These are phyloP conservation scores for Drosophila equinoxialis DNA, from an alignment of 1,140 invertebrate species.

Conservation along the genomic window DNA sequence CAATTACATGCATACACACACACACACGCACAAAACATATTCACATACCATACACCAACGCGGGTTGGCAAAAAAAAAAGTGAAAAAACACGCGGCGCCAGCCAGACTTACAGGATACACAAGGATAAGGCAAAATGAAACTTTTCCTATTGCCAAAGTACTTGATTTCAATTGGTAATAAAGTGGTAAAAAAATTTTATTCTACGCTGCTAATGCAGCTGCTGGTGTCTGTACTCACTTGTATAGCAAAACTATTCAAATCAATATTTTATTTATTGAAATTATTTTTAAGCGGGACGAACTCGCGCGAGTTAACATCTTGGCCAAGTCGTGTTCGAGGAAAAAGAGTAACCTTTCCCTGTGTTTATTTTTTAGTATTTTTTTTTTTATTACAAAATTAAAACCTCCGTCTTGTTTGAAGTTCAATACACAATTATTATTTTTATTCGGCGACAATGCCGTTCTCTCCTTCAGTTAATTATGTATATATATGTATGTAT, in stretches of 20 bases:
- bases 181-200: neutral
- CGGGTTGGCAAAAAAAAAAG: slow-evolving; percentile 43
- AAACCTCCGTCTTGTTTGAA: too few relatives aligned
- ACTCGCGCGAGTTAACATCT: too few relatives aligned
- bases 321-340: too few relatives aligned
- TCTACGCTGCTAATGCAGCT: neutral
- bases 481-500: too few relatives aligned
- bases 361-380: too few relatives aligned
- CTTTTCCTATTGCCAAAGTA: neutral
- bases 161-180: neutral
- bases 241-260: slow-evolving; percentile 73
- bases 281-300: slow-evolving; percentile 67
- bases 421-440: too few relatives aligned
- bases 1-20: slow-evolving; percentile 10
- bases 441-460: too few relatives aligned
- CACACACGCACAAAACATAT: slow-evolving; percentile 9
- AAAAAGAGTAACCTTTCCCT: too few relatives aligned
- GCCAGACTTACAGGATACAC: slow-evolving; percentile 74
- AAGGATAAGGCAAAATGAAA: slow-evolving; percentile 34
- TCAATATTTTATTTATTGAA: slow-evolving; percentile 65
- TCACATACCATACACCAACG: slow-evolving; percentile 41
- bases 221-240: slow-evolving; percentile 61
- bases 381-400: too few relatives aligned
- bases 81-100: slow-evolving; percentile 65
- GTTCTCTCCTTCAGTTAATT: too few relatives aligned